phyloP scores from a whole-genome alignment of 2,888 invertebrate genomes.

The Campopleginae sp. region DNA sequence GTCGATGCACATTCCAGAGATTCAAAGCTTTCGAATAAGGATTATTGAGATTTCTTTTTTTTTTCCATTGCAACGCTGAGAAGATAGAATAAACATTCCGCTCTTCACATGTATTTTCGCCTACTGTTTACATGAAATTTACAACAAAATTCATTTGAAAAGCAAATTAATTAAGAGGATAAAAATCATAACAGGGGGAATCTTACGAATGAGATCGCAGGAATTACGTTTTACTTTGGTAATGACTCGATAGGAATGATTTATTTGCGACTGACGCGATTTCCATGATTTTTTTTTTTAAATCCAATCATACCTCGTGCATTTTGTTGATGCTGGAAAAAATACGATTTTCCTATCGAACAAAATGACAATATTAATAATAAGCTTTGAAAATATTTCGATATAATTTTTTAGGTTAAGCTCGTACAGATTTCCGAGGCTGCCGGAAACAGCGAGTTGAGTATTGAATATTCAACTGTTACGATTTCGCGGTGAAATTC shows the following conservation, averaged over 20 bases:
- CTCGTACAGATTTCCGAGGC: not conserved
- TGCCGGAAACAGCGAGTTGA: conserved; percentile 3
- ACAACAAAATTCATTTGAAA: not conserved
- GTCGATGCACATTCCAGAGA: conserved; percentile 11
- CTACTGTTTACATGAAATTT: not conserved
- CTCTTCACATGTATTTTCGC: not conserved
- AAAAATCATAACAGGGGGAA: not conserved
- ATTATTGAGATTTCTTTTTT: conserved; percentile 25
- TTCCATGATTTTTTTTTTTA: not conserved
- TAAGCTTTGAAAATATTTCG: not conserved
- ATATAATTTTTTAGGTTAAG: conserved; percentile 8
- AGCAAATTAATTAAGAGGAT: not conserved
- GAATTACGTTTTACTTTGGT: too few species aligned
- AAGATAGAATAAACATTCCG: not conserved
- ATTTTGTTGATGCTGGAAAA: not conserved
- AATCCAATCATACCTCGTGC: not conserved
- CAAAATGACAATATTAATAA: not conserved
- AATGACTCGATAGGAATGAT: too few species aligned
- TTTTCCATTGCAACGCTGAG: not conserved
- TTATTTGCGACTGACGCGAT: not conserved
- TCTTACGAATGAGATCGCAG: not conserved
- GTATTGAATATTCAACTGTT: conserved; percentile 25
- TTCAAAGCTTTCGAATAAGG: conserved; percentile 15
- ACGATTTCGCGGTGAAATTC: conserved; percentile 17
- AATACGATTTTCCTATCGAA: not conserved